Evolutionary conservation across 2,888 invertebrate genomes (phyloP), one percentile per base, ranked within the genome.

Genomic region (Pollenia angustigena): DNA sequence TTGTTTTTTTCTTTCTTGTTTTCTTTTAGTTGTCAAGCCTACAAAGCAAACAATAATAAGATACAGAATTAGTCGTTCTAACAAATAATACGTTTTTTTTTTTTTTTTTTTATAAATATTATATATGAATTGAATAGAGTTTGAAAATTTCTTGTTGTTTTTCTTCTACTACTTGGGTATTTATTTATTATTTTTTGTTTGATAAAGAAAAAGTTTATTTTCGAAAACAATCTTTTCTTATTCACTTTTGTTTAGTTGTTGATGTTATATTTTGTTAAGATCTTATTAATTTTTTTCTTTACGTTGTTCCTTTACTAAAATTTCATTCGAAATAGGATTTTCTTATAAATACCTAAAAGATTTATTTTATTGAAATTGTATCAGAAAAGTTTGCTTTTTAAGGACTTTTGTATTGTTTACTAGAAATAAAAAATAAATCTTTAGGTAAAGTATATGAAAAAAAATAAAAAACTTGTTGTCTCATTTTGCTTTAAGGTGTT

Each of bases 331-430:
- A 54, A 71, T 64, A 54, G 46, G 62, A 44, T 54, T 71, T 72
- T 16, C 54, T 64, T 54, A 44, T 62, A 42, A 52, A 23, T 52
- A 52, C 6, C 42, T 16, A 60, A 44, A 44, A 71, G 4, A 64
- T 62, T 18, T 58, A 46, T 40, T 69, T 60, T 76, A 76, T 71
- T 71, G 75, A 81, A 71, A 85, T 81, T 62, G 71, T 85, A 76
- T 76, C 64, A 81, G 52, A 64, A 85, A 85, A 85, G 48, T 85
- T 85, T 62, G 42, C 8, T 32, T 32, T 50, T 69, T 64, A 8
- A 42, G 11, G 40, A n/a, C 46, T 46, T 64, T 66, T 32, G 42
- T 48, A 7, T 32, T 40, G n/a, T 52, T 52, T 50, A 18, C 50
- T 4, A 18, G 2, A 64, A 50, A 40, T 32, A 50, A 44, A 46